Evolutionary conservation across 2,888 invertebrate genomes (phyloP), one percentile per base, ranked within the genome.

Genomic region (Tinea trinotella): DNA sequence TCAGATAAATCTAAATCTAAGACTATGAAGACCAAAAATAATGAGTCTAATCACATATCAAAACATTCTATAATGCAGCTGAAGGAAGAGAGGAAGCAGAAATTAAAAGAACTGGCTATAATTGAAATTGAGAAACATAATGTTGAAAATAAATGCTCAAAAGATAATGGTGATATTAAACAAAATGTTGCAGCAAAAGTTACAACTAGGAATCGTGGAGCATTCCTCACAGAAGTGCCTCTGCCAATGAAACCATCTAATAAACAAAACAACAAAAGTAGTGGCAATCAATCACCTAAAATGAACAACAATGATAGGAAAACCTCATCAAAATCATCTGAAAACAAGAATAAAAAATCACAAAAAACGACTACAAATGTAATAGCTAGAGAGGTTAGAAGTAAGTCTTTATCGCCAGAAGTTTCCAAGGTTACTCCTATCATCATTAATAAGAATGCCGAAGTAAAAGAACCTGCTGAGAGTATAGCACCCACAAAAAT

Each of bases 181-280:
- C 54, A 59, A 55, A 59, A 66, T 44, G 60, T 63, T 48, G 71
- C 68, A 65, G 78, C 85, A 0, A 90, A 89, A 68, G 59, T 88
- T 5, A 87, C 88, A 0, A 60, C 70, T 17, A 76, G 77, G 22
- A 89, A 88, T 59, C 80, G 90, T 22, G 88, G 88, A 0, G 88
- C 88, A 35, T 89, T 89, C 62, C 71, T 91, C 48, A 76, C 75
- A 15, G 76, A 81, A 62, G 55, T 61, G 69, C 60, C 59, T 60
- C 61, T 20, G n/a, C 48, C 17, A 18, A 48, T 2, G 3, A 20
- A 20, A 48, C 19, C 19, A 48, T 20, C 48, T 18, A 17, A 22
- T 20, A 22, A 22, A 22, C n/a, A 24, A 24, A 50, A 12, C 17
- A 48, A 50, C 7, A 50, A 20, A 18, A 12, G 12, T 10, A 50